phyloP scores from a whole-genome alignment of 2,113 vertebrate genomes.

The Lethenteron camtschaticum region DNA sequence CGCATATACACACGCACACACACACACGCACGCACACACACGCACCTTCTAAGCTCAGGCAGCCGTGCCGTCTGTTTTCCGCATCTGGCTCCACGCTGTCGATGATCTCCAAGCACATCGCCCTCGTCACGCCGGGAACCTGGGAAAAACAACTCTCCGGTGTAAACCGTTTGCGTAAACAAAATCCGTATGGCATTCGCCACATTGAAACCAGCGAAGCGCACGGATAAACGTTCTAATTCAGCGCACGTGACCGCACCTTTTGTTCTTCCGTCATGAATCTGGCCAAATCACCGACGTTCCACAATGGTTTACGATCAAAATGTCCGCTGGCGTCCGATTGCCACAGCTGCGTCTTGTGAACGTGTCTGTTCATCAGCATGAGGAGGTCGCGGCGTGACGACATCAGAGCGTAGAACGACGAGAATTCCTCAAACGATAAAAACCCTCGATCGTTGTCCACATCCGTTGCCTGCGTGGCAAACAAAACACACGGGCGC shows the following conservation, averaged over 20 bases:
- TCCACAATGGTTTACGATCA: conserved; percentile 17
- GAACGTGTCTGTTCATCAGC: conserved; percentile 63
- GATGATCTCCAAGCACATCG: conserved; percentile 66
- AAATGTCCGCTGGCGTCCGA: too few relatives aligned
- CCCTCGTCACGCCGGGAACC: conserved; percentile 62
- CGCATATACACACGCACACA: conserved; percentile 30
- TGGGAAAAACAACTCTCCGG: conserved; percentile 19
- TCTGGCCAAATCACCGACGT: conserved; percentile 50
- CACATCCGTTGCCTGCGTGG: conserved; percentile 68
- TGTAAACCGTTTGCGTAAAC: background rate
- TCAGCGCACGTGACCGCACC: conserved; percentile 21
- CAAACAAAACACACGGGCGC: background rate
- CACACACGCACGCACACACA: conserved; percentile 25
- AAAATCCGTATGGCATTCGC: background rate
- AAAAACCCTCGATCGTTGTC: conserved; percentile 81
- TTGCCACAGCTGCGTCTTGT: conserved; percentile 57
- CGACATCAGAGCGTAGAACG: conserved; percentile 99
- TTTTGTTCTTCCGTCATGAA: conserved; percentile 73
- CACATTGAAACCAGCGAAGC: conserved; percentile 3
- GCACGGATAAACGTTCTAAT: too few relatives aligned
- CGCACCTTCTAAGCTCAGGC: conserved; percentile 83
- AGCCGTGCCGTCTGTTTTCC: conserved; percentile 55
- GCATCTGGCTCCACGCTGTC: conserved; percentile 72
- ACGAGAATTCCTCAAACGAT: conserved; percentile 78
- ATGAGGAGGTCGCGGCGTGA: conserved; percentile 69